Base-by-base conservation (phyloP, 2,797 vertebrate genomes). In the Tachyglossus aculeatus region DNA sequence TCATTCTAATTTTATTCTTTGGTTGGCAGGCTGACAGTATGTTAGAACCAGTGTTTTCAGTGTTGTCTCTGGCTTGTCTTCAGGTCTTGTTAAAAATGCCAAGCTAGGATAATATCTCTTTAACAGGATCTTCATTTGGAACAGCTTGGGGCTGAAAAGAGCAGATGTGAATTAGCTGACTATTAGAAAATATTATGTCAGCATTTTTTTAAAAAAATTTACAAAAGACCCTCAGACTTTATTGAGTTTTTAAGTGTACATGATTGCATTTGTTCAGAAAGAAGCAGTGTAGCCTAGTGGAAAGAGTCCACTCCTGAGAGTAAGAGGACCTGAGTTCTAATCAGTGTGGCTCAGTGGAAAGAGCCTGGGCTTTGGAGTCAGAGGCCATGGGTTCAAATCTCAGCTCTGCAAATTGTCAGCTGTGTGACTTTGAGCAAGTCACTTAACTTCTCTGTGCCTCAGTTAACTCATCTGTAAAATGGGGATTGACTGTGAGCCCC, bases 1-100 rank as follows among this genome's bases (percentile, higher is more conserved):
- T 53, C 39, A 44, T 59, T 71, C 19, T 21, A 43, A 52, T 55
- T 54, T 71, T 71, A 2, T 18, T 58, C 22, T 65, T 19, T 55
- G 7, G 1, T 56, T 66, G 47, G 36, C 53, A 36, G 54, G 24
- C 31, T 4, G 19, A 60, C 50, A 36, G 31, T 22, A 21, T 69
- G 27, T 4, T 36, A 55, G 62, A 43, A 47, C 10, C 16, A 3
- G 6, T 27, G 15, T 34, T 3, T 65, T 16, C 1, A 11, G 21
- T 34, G 24, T 27, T 1, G 4, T 75, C 8, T 25, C 6, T 1
- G 22, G 32, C 2, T 37, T 50, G 33, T 65, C 31, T 55, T 2
- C 5, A 32, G 62, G 27, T 21, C 50, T 60, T 13, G 24, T 29
- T 50, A 71, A 71, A 76, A 76, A 14, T 40, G 36, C 19, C 25